Percentiles rank a stretch among this genome's conserved stretches.
Conservation (phyloP, 2,888 invertebrate genomes). For the Phragmatobia fuliginosa region DNA sequence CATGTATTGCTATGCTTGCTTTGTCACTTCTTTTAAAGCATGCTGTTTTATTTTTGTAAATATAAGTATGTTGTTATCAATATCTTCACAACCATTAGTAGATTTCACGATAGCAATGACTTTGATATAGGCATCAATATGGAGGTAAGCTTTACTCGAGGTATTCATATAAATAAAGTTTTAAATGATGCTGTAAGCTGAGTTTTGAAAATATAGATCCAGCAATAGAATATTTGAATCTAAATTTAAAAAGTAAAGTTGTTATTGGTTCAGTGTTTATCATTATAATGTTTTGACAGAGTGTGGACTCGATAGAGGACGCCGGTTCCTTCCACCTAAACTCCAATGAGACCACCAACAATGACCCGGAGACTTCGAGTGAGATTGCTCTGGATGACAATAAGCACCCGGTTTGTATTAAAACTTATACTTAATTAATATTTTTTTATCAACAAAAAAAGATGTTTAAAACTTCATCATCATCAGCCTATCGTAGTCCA, state of each 20-base stretch:
- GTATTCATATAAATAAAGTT: background rate
- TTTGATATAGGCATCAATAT: background rate
- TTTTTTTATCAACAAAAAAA: background rate
- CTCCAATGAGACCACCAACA: slow-evolving; percentile 90
- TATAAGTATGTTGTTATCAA: slow-evolving; percentile 19
- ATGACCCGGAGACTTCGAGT: slow-evolving; percentile 90
- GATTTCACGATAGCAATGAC: background rate
- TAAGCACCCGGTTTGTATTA: slow-evolving; percentile 86
- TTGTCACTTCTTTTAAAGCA: slow-evolving; percentile 50
- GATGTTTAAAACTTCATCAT: background rate
- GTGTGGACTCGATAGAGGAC: slow-evolving; percentile 95
- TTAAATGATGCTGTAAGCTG: background rate
- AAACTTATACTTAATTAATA: background rate
- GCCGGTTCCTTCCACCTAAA: slow-evolving; percentile 90
- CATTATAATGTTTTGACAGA: slow-evolving; percentile 82
- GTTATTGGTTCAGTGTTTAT: slow-evolving; percentile 9
- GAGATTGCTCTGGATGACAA: slow-evolving; percentile 91
- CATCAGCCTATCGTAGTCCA: no score
- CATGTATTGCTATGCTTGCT: slow-evolving; percentile 59
- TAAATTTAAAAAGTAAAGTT: background rate
- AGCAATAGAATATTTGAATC: background rate
- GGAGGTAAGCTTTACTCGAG: slow-evolving; percentile 12
- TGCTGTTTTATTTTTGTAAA: slow-evolving; percentile 38
- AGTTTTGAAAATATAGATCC: background rate
- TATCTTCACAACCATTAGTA: slow-evolving; percentile 36